phyloP scores from a whole-genome alignment of 23 tunicate species.

The Trididemnum miniatum region DNA sequence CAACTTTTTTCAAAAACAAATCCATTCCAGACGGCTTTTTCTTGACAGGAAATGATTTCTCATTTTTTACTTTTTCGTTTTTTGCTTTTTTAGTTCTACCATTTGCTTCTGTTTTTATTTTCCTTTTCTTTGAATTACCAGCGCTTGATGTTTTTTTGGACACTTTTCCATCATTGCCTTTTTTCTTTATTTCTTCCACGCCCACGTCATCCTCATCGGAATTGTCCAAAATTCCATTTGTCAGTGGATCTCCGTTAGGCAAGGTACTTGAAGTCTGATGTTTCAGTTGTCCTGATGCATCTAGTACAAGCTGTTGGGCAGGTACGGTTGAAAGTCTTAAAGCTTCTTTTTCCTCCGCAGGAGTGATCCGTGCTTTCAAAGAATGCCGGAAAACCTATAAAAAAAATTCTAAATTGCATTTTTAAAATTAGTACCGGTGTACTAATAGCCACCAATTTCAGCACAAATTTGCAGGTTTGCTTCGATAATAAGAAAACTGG shows the following conservation, averaged over 20 bases:
- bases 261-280: background rate
- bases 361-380: conserved; percentile 13
- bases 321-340: background rate
- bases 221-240: background rate
- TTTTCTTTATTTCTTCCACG: background rate
- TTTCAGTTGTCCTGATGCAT: background rate
- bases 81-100: background rate
- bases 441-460: too few relatives aligned
- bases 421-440: too few relatives aligned
- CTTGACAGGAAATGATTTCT: background rate
- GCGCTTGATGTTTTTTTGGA: background rate
- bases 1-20: conserved; percentile 29
- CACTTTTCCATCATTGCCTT: background rate
- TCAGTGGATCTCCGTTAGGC: background rate
- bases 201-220: background rate
- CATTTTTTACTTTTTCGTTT: background rate
- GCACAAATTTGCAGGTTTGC: too few relatives aligned
- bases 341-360: conserved; percentile 35
- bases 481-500: too few relatives aligned
- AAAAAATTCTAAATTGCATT: too few relatives aligned
- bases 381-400: conserved; percentile 43
- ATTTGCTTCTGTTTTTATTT: background rate
- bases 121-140: background rate
- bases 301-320: background rate
- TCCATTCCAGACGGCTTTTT: conserved; percentile 12